Percentiles rank a stretch among this genome's conserved stretches.
Evolutionary conservation across 2,888 invertebrate species (phyloP).

Genomic region (Spisula subtruncata): DNA sequence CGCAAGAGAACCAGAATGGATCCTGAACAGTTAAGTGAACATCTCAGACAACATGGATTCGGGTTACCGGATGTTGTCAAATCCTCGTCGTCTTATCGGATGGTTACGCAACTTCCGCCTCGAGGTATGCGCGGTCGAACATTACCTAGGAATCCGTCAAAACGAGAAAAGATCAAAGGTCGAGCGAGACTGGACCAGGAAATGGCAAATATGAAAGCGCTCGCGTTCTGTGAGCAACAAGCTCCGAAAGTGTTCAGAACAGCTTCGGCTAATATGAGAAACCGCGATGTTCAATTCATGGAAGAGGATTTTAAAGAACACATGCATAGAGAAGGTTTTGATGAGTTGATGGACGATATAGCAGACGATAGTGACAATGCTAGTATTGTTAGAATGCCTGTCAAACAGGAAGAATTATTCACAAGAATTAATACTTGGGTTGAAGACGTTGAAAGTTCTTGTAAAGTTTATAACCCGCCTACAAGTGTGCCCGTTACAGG

Average conservation of each 20-base stretch:
- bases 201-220: conserved; percentile 80
- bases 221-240: conserved; percentile 81
- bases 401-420: conserved; percentile 79
- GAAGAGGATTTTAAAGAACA: conserved; percentile 79
- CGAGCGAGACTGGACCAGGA: conserved; percentile 80
- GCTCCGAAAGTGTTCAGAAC: conserved; percentile 76
- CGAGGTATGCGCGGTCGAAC: conserved; percentile 67
- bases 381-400: conserved; percentile 72
- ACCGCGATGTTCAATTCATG: conserved; percentile 78
- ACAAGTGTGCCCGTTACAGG: conserved; percentile 23
- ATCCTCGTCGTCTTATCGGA: conserved; percentile 62
- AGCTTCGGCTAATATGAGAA: conserved; percentile 78
- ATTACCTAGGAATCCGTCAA: conserved; percentile 77
- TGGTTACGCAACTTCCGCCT: conserved; percentile 64
- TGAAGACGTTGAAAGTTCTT: conserved; percentile 72
- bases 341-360: conserved; percentile 43
- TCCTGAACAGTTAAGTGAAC: conserved; percentile 71
- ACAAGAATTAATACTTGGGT: conserved; percentile 78
- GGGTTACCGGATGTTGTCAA: conserved; percentile 71
- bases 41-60: conserved; percentile 73
- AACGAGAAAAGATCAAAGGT: conserved; percentile 80
- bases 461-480: conserved; percentile 44
- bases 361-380: conserved; percentile 69
- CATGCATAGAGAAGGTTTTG: conserved; percentile 69
- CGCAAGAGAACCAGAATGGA: conserved; percentile 69